Evolutionary conservation across 2,888 invertebrate species (phyloP).

Genomic region (Apodemia zela): DNA sequence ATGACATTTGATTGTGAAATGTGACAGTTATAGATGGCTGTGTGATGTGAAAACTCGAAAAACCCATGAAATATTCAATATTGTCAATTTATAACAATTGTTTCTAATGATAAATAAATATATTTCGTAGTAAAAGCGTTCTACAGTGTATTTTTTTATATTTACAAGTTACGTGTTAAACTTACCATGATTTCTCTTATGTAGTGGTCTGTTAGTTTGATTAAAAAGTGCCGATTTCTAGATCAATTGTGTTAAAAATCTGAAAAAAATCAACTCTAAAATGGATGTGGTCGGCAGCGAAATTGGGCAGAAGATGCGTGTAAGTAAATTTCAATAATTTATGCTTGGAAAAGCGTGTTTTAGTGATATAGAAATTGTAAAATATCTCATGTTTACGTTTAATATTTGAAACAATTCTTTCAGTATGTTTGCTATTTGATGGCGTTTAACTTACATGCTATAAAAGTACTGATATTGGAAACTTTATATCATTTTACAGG

Average conservation of each 20-base stretch:
- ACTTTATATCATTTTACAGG: neutral
- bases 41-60: too few species aligned
- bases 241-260: neutral
- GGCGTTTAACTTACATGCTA: neutral
- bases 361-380: neutral
- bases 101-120: neutral
- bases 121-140: neutral
- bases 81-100: too few species aligned
- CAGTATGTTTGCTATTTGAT: too few species aligned
- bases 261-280: conserved; percentile 33
- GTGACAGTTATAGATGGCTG: too few species aligned
- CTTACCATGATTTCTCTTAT: neutral
- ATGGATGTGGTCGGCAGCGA: conserved; percentile 92
- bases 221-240: neutral
- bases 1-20: too few species aligned
- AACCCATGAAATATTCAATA: too few species aligned
- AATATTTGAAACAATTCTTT: neutral
- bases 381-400: neutral
- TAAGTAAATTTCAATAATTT: conserved; percentile 58
- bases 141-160: neutral
- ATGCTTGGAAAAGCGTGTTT: neutral
- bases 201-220: neutral
- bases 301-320: conserved; percentile 93
- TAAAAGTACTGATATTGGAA: neutral
- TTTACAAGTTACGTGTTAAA: neutral